A percentile compares a stretch with the other conserved stretches of the same genome.
phyloP scores from a whole-genome alignment of 2,113 vertebrate species.

The Nothobranchius furzeri region DNA sequence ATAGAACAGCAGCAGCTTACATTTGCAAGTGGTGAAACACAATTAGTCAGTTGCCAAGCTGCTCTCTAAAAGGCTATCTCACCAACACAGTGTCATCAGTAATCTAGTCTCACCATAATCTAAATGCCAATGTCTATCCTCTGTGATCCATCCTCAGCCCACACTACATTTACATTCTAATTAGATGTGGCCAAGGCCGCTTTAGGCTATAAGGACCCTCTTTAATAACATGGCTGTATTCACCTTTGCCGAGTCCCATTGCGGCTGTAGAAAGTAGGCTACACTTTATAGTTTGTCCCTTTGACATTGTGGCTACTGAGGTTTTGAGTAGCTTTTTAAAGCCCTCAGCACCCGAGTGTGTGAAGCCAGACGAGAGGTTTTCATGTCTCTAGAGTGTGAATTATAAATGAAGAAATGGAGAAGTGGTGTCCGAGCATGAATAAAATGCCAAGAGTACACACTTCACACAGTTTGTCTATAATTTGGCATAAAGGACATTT shows the following conservation, averaged over 20 bases:
- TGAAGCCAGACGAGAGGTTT: conserved; percentile 57
- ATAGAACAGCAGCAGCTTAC: conserved; percentile 40
- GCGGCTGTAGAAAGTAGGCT: conserved; percentile 60
- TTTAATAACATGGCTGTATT: conserved; percentile 71
- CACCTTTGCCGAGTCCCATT: conserved; percentile 69
- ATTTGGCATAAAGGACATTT: conserved; percentile 44
- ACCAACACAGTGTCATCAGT: conserved; percentile 75
- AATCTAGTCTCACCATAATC: conserved; percentile 77
- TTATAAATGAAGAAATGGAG: conserved; percentile 60
- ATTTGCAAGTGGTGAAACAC: conserved; percentile 63
- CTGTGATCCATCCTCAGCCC: conserved; percentile 68
- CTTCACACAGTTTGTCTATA: conserved; percentile 32
- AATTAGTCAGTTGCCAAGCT: conserved; percentile 73
- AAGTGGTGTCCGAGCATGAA: conserved; percentile 43
- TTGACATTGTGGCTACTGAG: conserved; percentile 72
- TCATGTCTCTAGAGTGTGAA: conserved; percentile 61
- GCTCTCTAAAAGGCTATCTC: conserved; percentile 73
- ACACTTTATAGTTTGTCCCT: conserved; percentile 71
- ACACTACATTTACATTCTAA: conserved; percentile 78
- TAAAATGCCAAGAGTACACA: conserved; percentile 14
- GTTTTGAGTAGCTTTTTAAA: conserved; percentile 70
- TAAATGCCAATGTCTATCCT: conserved; percentile 80
- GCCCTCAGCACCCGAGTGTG: conserved; percentile 56
- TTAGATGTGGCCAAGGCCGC: conserved; percentile 67
- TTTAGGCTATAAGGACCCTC: conserved; percentile 63